phyloP scores from a whole-genome alignment of 2,797 vertebrate genomes.

The Xenops minutus region DNA sequence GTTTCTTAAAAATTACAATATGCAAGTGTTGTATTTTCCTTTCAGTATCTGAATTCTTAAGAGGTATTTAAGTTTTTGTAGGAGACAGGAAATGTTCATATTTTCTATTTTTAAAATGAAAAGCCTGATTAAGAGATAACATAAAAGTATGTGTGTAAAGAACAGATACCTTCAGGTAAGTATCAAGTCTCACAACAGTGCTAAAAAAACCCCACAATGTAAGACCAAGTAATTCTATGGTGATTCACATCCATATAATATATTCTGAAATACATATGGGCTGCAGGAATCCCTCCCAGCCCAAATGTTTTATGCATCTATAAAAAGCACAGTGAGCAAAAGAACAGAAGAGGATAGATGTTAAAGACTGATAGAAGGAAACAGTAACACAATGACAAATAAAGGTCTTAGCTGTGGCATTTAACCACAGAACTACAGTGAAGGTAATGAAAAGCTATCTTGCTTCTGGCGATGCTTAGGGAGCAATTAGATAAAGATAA shows the following conservation, averaged over 20 bases:
- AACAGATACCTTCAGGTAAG: background rate
- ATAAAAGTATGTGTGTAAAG: background rate
- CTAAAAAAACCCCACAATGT: background rate
- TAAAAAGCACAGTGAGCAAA: background rate
- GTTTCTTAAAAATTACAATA: background rate
- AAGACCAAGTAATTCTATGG: background rate
- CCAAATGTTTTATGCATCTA: background rate
- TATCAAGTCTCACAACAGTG: background rate
- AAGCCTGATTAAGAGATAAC: background rate
- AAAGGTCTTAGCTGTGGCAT: background rate
- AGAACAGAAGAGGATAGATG: background rate
- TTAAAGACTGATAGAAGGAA: background rate
- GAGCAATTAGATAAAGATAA: conserved; percentile 23
- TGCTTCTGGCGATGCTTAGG: conserved; percentile 3
- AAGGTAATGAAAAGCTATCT: background rate
- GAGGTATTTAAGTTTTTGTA: background rate
- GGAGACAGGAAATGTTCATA: background rate
- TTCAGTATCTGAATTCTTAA: background rate
- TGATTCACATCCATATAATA: background rate
- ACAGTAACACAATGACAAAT: background rate
- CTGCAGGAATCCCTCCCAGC: background rate
- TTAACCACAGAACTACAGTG: background rate
- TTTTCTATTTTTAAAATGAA: background rate
- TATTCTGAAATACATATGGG: background rate
- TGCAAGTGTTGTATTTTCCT: background rate